Conservation (phyloP, 2,113 vertebrate species). For the Callospermophilus lateralis region DNA sequence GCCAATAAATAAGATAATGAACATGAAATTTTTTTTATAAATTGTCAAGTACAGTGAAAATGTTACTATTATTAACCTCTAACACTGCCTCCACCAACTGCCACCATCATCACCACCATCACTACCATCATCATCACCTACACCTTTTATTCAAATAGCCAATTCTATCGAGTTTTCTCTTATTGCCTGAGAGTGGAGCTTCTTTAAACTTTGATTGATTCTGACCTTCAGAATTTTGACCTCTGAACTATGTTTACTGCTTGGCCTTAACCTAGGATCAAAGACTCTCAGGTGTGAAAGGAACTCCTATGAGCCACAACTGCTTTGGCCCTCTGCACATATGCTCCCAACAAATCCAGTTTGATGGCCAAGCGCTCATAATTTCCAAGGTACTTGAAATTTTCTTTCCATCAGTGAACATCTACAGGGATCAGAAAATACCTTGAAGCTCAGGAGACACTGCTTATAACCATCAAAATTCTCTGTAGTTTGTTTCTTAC, state of each 20-base stretch:
- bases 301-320: not conserved
- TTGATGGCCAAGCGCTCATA: not conserved
- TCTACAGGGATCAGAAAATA: not conserved
- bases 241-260: not conserved
- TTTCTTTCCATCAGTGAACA: not conserved
- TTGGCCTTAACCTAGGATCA: not conserved
- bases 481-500: not conserved
- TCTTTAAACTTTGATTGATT: slow-evolving; percentile 6
- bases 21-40: not conserved
- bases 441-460: not conserved
- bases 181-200: not conserved
- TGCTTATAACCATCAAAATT: not conserved
- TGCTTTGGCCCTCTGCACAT: not conserved
- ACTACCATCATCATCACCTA: not conserved
- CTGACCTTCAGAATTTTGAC: not conserved
- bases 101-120: not conserved
- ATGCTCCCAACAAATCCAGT: not conserved
- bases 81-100: not conserved
- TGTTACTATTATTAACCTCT: not conserved
- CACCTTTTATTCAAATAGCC: not conserved
- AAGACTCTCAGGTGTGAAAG: not conserved
- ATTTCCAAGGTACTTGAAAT: too few relatives aligned
- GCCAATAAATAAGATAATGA: not conserved
- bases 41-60: not conserved
- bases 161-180: not conserved